These are phyloP conservation scores for Zaprionus ornatus DNA, from an alignment of 1,140 invertebrate genomes.

Conservation along the genomic window DNA sequence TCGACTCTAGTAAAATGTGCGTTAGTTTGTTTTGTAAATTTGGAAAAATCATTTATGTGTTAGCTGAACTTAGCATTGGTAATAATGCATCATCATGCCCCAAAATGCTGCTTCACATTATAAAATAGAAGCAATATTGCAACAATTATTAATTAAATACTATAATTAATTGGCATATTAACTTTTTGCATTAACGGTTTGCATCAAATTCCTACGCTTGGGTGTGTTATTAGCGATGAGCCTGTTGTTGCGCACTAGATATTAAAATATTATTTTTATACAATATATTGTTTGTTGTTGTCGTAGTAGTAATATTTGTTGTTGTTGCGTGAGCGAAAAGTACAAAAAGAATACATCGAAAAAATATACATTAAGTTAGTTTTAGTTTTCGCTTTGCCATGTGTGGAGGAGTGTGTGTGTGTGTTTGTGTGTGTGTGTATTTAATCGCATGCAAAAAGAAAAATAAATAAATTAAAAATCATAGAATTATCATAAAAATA, in stretches of 20 bases:
- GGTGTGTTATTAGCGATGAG: slow-evolving; percentile 77
- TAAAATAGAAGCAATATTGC: slow-evolving; percentile 45
- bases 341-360: slow-evolving; percentile 72
- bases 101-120: slow-evolving; percentile 69
- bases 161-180: slow-evolving; percentile 77
- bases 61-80: slow-evolving; percentile 13
- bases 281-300: slow-evolving; percentile 55
- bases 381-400: slow-evolving; percentile 36
- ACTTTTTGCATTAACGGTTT: slow-evolving; percentile 69
- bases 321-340: slow-evolving; percentile 62
- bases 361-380: slow-evolving; percentile 73
- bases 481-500: slow-evolving; percentile 36
- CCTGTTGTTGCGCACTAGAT: slow-evolving; percentile 72
- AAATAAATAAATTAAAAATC: slow-evolving; percentile 49
- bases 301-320: slow-evolving; percentile 44
- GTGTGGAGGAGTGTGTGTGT: slow-evolving; percentile 40
- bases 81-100: slow-evolving; percentile 13
- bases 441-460: slow-evolving; percentile 65
- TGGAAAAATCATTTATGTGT: slow-evolving; percentile 16
- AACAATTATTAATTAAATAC: slow-evolving; percentile 10
- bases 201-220: slow-evolving; percentile 78
- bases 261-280: slow-evolving; percentile 47
- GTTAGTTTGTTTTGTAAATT: slow-evolving; percentile 22
- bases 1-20: slow-evolving; percentile 17
- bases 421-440: slow-evolving; percentile 3